A percentile compares a stretch with the other conserved stretches of the same genome.
Evolutionary conservation across 1,140 invertebrate species (phyloP).

Genomic region (Trachymyrmex cornetzi): DNA sequence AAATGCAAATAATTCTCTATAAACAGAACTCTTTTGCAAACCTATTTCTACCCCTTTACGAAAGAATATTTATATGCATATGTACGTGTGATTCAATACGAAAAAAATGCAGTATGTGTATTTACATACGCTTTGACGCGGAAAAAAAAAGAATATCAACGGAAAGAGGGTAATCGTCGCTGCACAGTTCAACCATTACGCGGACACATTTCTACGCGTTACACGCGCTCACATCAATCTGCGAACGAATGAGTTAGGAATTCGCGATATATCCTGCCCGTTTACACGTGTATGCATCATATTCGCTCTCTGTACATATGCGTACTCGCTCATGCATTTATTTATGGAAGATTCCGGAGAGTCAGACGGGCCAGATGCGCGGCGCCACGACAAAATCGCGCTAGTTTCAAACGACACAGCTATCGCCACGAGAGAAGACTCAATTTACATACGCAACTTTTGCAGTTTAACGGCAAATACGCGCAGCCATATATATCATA

Average conservation of each 20-base stretch:
- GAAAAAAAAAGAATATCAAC: constrained; percentile 18
- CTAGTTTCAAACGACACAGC: constrained; percentile 77
- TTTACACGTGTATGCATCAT: constrained; percentile 44
- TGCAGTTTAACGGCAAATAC: constrained; percentile 78
- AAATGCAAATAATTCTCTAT: neutral
- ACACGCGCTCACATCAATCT: constrained; percentile 42
- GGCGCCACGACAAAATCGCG: constrained; percentile 69
- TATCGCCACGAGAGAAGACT: constrained; percentile 67
- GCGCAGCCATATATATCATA: constrained; percentile 42
- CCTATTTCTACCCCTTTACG: constrained; percentile 9
- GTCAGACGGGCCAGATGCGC: constrained; percentile 65
- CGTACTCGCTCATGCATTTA: constrained; percentile 77
- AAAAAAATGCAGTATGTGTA: neutral
- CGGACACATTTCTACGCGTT: neutral
- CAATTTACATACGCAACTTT: constrained; percentile 84
- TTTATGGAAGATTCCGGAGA: constrained; percentile 77
- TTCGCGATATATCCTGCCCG: constrained; percentile 41
- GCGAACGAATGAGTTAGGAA: constrained; percentile 64
- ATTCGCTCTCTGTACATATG: constrained; percentile 22
- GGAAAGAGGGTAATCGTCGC: constrained; percentile 13
- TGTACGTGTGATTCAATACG: neutral
- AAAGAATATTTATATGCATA: neutral
- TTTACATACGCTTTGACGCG: neutral
- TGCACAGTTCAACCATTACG: neutral
- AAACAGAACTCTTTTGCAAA: neutral